Conservation (phyloP, 2,113 vertebrate species). For the Myrmecobius fasciatus region DNA sequence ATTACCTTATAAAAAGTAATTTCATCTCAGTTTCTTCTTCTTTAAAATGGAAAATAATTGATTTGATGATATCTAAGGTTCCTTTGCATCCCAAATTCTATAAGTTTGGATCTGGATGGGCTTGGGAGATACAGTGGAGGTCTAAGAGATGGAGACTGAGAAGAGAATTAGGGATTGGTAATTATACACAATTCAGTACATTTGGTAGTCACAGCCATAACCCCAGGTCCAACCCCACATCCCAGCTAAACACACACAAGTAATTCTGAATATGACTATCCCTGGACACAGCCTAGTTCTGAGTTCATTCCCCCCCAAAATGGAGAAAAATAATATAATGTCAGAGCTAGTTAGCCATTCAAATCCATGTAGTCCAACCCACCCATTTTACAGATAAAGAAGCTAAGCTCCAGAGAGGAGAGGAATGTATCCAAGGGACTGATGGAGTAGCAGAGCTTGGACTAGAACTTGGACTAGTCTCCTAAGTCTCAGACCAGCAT, state of each 20-base stretch:
- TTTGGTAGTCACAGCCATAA: background rate
- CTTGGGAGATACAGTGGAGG: background rate
- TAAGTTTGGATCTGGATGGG: background rate
- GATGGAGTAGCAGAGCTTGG: background rate
- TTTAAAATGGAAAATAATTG: background rate
- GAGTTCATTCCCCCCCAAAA: background rate
- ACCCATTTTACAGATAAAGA: slow-evolving; percentile 26
- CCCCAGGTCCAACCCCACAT: background rate
- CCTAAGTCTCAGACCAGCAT: background rate
- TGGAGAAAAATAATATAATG: background rate
- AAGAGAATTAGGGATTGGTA: background rate
- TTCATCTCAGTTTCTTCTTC: background rate
- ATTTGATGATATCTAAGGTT: background rate
- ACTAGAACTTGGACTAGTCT: background rate
- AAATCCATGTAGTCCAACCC: background rate
- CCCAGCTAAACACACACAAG: background rate
- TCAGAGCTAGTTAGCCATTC: background rate
- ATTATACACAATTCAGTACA: background rate
- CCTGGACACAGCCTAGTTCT: background rate
- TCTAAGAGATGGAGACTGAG: background rate
- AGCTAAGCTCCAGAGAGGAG: background rate
- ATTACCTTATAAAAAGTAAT: background rate
- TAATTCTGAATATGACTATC: background rate
- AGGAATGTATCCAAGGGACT: background rate
- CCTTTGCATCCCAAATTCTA: background rate